A percentile compares a stretch with the other conserved stretches of the same genome.
Conservation (phyloP, 2,113 vertebrate species). For the Albula goreensis region DNA sequence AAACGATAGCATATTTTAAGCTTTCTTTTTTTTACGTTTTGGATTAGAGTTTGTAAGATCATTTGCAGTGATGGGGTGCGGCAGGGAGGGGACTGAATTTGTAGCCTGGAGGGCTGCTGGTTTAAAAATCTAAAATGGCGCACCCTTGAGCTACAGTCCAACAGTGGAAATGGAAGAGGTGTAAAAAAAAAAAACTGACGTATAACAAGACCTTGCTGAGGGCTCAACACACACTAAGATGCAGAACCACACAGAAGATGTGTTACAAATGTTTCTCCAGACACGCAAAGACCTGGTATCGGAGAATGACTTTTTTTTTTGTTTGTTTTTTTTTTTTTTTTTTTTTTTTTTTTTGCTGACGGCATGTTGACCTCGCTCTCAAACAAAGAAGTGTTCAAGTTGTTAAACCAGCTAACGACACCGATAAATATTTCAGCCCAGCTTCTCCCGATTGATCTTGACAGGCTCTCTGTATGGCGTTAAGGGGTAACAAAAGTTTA, state of each 20-base stretch:
- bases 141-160: not conserved
- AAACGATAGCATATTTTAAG: too few species aligned
- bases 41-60: too few species aligned
- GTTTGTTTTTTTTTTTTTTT: not conserved
- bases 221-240: not conserved
- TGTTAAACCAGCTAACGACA: not conserved
- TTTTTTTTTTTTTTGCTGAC: not conserved
- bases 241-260: constrained; percentile 2
- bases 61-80: too few species aligned
- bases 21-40: too few species aligned
- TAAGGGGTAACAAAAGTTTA: not conserved
- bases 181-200: not conserved
- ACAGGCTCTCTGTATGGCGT: not conserved
- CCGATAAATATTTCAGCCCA: not conserved
- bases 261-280: not conserved
- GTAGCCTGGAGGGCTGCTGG: too few species aligned
- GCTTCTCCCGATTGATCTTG: not conserved
- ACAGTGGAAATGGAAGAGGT: not conserved
- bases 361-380: not conserved
- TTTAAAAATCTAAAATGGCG: not conserved
- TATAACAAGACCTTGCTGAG: not conserved
- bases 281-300: not conserved
- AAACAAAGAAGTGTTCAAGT: not conserved
- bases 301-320: not conserved
- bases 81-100: too few species aligned